Base-by-base conservation (phyloP, 2,113 vertebrate species). In the Callipepla californica region DNA sequence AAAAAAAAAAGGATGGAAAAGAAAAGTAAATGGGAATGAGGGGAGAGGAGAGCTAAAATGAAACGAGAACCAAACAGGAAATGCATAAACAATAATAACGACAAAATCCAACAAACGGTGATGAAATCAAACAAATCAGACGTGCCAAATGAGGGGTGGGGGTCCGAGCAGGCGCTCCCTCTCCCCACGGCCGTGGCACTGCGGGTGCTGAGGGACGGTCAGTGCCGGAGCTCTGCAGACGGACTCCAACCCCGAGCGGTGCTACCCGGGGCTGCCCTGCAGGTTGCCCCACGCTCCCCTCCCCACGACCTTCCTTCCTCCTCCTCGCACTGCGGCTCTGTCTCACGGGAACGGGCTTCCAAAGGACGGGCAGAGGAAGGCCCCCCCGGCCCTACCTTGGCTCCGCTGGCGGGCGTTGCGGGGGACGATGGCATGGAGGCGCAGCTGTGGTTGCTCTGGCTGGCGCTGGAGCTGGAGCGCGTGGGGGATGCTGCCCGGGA, bases 401-500 rank as follows among this genome's bases (percentile, higher is more conserved):
- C 97, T 23, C 99, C 98, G 1, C 98, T 98, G 48, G 99, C 99
- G 0, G 98, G 99, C 0, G 99, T 99, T 38, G 99, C 99, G 0
- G 99, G 99, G 6, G 99, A 99, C 7, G 99, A 99, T 0, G 99
- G 99, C 96, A 99, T 96, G 9, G 99, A 99, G 6, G 99, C 97
- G 3, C 99, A 99, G 97, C 98, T 99, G 96, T 98, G 98, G 80
- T 98, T 99, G 88, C 99, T 99, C 97, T 99, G 99, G 94, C 99
- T 99, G 89, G 99, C 99, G 0, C 99, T 99, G 66, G 99, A 99
- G 11, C 99, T 99, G 68, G 99, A 99, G 5, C 99, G 98, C 0
- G 99, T 99, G 1, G 99, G 99, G 7, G 99, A 99, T 25, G 99
- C 99, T 3, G 99, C 98, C 26, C 99, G 97, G 58, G 99, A 99